These are phyloP conservation scores for Dasyprocta punctata DNA, from an alignment of 2,113 vertebrate genomes.

Conservation along the genomic window DNA sequence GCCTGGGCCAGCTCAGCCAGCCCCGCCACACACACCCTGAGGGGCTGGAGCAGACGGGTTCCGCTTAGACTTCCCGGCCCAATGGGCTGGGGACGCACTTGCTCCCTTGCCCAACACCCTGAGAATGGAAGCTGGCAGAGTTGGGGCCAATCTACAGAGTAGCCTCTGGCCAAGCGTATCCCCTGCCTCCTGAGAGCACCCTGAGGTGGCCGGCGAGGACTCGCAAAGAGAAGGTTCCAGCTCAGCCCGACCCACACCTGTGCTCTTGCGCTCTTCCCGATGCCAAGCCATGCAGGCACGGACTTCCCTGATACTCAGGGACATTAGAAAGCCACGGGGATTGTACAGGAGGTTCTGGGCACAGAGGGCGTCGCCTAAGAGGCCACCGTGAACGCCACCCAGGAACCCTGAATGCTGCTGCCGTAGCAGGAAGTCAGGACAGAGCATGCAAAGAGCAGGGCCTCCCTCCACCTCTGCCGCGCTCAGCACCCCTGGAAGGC, in stretches of 20 bases:
- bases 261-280: not conserved
- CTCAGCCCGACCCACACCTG: not conserved
- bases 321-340: not conserved
- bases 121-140: not conserved
- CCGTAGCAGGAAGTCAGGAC: not conserved
- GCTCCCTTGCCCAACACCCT: not conserved
- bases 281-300: not conserved
- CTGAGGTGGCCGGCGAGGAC: not conserved
- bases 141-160: not conserved
- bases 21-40: not conserved
- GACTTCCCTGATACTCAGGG: not conserved
- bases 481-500: not conserved
- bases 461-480: not conserved
- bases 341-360: not conserved
- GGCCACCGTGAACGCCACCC: not conserved
- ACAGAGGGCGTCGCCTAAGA: not conserved
- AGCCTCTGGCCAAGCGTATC: not conserved
- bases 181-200: too few species aligned
- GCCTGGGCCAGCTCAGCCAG: not conserved
- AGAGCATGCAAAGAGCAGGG: not conserved
- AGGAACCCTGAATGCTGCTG: rapidly evolving
- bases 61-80: not conserved
- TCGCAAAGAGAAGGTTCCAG: not conserved
- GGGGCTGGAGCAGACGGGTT: not conserved
- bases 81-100: not conserved